Base-by-base conservation (phyloP, 2,888 invertebrate species). In the Epistrophe eligans region DNA sequence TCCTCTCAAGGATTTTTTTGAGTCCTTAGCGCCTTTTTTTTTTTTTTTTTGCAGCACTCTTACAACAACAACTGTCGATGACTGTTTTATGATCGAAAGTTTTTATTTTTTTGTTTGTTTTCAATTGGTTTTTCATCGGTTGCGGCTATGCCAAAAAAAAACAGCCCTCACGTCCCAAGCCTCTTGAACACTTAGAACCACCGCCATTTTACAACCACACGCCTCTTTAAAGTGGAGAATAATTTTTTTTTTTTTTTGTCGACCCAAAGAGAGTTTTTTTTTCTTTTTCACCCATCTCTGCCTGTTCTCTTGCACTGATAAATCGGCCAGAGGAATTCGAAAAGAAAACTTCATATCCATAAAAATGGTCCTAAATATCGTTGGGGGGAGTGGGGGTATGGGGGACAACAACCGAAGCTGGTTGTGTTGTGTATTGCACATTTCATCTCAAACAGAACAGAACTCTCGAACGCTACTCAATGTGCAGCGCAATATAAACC, bases 21-120 rank as follows among this genome's bases (percentile, higher is more conserved):
- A 7, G 38, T 67, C 67, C 67, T 67, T 67, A 67, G 70, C 60
- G 48, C 60, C 35, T 50, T 32, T 67, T n/a, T n/a, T n/a, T n/a
- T n/a, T n/a, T n/a, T n/a, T n/a, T n/a, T n/a, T 58, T 60, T 32
- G 35, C 71, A 50, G 35, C 71, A 50, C 64, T 40, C 52, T 82
- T 77, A 72, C 73, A 77, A 48, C 67, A 77, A 40, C 72, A 77
- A 48, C 66, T 60, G 66, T 55, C 79, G 71, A 79, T 76, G 79
- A 76, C 64, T 62, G 73, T 84, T 79, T 79, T 79, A 79, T 76
- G 79, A 84, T 84, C 76, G 79, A 84, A 79, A 32, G 48, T 74
- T 55, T 48, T 15, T 60, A 64, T n/a, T n/a, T n/a, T n/a, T n/a
- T n/a, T n/a, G n/a, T n/a, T 76, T 57, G 35, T 73, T 82, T 71